phyloP scores from a whole-genome alignment of 2,888 invertebrate species.

The Drosophila paucipuncta region DNA sequence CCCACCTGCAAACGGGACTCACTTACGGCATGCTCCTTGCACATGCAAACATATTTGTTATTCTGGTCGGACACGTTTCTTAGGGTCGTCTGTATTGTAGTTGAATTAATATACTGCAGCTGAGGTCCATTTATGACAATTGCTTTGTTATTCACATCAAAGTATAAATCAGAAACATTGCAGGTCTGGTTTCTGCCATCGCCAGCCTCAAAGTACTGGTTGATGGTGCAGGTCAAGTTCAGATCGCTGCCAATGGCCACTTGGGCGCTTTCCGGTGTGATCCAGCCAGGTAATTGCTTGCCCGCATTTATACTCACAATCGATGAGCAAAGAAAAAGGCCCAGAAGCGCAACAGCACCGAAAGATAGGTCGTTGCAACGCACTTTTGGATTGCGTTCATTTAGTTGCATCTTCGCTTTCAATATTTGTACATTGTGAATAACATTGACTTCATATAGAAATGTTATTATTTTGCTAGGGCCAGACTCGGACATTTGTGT shows the following conservation, averaged over 20 bases:
- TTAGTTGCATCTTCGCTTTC: constrained; percentile 28
- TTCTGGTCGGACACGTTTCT: constrained; percentile 71
- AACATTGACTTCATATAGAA: not conserved
- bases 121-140: constrained; percentile 8
- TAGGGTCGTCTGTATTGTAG: constrained; percentile 68
- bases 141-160: constrained; percentile 42
- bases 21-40: constrained; percentile 71
- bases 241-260: constrained; percentile 75
- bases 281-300: constrained; percentile 65
- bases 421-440: constrained; percentile 11
- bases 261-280: constrained; percentile 68
- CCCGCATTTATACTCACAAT: constrained; percentile 2
- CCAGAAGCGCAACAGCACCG: not conserved
- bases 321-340: constrained; percentile 1
- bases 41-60: constrained; percentile 75
- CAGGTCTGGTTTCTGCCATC: constrained; percentile 47
- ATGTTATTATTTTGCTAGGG: constrained; percentile 22
- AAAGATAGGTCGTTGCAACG: not conserved
- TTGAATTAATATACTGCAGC: constrained; percentile 61
- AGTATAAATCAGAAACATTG: constrained; percentile 67
- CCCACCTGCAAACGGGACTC: constrained; percentile 83
- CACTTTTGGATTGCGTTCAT: constrained; percentile 13
- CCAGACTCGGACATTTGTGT: constrained; percentile 28
- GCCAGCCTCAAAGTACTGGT: constrained; percentile 52
- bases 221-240: constrained; percentile 82